These are phyloP conservation scores for Brachymystax lenok DNA, from an alignment of 2,797 vertebrate species.

Conservation along the genomic window DNA sequence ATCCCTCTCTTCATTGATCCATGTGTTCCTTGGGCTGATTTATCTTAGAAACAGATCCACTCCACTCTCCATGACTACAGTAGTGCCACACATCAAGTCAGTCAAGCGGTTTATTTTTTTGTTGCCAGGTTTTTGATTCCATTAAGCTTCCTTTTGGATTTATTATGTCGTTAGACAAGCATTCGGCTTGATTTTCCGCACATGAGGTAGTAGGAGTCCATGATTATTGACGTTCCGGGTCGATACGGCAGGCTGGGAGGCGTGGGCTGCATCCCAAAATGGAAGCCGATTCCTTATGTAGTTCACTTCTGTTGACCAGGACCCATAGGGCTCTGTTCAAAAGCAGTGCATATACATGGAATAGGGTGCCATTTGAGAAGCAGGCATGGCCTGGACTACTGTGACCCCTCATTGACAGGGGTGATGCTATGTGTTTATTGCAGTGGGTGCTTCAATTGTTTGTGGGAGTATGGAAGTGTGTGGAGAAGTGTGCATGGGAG, in stretches of 20 bases:
- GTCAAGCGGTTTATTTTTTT: slow-evolving; percentile 46
- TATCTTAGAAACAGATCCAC: no score
- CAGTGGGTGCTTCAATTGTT: slow-evolving; percentile 43
- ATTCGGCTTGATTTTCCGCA: slow-evolving; percentile 56
- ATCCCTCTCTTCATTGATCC: no score
- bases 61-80: no score
- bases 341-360: neutral
- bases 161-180: slow-evolving; percentile 65
- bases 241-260: slow-evolving; percentile 50
- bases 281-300: no score
- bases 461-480: slow-evolving; percentile 19
- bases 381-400: neutral
- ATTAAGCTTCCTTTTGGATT: slow-evolving; percentile 60
- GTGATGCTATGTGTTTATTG: slow-evolving; percentile 53
- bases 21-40: no score
- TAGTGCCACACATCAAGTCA: neutral
- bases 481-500: neutral
- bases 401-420: slow-evolving; percentile 36
- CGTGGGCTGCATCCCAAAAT: neutral
- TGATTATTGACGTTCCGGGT: slow-evolving; percentile 56
- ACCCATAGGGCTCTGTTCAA: neutral
- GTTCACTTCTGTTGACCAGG: neutral
- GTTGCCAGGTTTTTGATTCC: slow-evolving; percentile 65
- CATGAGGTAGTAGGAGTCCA: slow-evolving; percentile 54
- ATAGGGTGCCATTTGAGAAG: neutral